Base-by-base conservation (phyloP, 2,113 vertebrate genomes). In the Gasterosteus aculeatus region DNA sequence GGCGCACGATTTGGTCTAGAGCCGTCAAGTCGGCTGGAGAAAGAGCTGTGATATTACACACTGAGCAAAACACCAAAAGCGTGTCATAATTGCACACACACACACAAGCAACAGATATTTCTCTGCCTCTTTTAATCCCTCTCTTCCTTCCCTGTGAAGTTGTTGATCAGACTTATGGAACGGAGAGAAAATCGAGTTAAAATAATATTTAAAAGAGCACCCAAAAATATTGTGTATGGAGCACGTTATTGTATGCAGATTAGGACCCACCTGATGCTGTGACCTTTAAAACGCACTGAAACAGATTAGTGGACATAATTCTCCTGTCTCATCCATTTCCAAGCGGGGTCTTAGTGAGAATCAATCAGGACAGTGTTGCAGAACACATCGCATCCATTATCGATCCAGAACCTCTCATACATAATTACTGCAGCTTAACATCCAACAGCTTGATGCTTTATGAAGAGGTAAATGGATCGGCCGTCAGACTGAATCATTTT, bases 361-460 rank as follows among this genome's bases (percentile, higher is more conserved):
- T 93, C 88, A 89, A 89, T 91, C 85, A 77, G 79, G 74, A 86
- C 84, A 75, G 77, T 75, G 85, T 86, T 89, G 85, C 90, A 85
- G 76, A 80, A 86, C 83, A 64, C 81, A 82, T 69, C 49, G 69
- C 86, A 85, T 89, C 85, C 83, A 80, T 83, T 92, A 93, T 93
- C 85, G 92, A 92, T 91, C 85, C 74, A 38, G 67, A 72, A 73
- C 58, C 89, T 82, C 81, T 90, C 88, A 89, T 90, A 89, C 85
- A 90, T 93, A 92, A 92, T 92, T 90, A 92, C 90, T 87, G 87
- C 84, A 82, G 89, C 88, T 81, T 81, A 92, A 91, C 87, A 92
- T 85, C 83, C 80, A 69, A 38, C 56, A 77, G 64, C 70, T 31
- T 33, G 60, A 18, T 57, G 59, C 63, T 89, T 89, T 84, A 88